phyloP scores from a whole-genome alignment of 2,113 vertebrate species.

The Periophthalmodon schlosseri region DNA sequence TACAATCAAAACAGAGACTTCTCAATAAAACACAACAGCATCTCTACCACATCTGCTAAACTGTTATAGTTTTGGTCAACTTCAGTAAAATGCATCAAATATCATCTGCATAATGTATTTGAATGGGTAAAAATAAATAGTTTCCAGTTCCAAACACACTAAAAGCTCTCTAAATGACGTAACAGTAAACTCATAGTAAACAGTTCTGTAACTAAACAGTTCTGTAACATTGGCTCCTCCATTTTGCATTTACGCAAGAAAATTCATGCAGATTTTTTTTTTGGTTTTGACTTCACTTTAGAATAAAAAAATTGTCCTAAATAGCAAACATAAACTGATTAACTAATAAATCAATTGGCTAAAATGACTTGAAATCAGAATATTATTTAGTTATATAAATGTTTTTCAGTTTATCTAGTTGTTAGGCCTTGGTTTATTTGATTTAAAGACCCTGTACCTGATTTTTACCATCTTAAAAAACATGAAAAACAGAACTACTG shows the following conservation, averaged over 20 bases:
- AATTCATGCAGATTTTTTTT: neutral
- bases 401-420: no score
- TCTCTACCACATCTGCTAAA: neutral
- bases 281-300: neutral
- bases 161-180: neutral
- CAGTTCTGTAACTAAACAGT: neutral
- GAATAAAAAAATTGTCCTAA: neutral
- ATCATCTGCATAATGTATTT: neutral
- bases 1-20: neutral
- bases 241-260: neutral
- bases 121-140: neutral
- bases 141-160: constrained; percentile 2
- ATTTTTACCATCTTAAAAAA: no score
- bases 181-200: neutral
- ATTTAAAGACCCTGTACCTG: no score
- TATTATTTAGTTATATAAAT: no score
- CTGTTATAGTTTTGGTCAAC: neutral
- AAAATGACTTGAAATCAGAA: no score
- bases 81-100: neutral
- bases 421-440: no score
- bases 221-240: neutral
- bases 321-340: neutral
- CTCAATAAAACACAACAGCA: neutral
- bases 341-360: neutral
- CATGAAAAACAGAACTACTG: no score